phyloP scores from a whole-genome alignment of 2,113 vertebrate species.

The Ondatra zibethicus region DNA sequence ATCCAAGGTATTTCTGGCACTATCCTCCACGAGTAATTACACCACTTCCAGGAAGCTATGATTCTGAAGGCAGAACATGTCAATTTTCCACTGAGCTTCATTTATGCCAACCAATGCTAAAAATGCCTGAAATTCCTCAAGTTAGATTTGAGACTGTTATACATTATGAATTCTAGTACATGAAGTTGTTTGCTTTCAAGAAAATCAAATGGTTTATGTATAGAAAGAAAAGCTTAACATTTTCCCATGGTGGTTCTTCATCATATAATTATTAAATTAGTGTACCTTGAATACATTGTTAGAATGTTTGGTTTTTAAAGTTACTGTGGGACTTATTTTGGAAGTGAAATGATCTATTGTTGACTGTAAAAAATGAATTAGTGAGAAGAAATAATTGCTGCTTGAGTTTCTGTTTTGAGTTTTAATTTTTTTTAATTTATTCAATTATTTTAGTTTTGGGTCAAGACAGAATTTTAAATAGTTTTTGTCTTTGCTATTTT shows the following conservation, averaged over 20 bases:
- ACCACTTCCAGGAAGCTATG: neutral
- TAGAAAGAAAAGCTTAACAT: neutral
- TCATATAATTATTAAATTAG: neutral
- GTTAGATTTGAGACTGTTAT: neutral
- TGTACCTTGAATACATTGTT: neutral
- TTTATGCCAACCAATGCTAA: neutral
- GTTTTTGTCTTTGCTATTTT: neutral
- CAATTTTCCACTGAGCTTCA: neutral
- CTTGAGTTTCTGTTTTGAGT: neutral
- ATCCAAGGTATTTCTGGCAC: neutral
- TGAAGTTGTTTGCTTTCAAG: too few relatives aligned
- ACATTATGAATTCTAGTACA: neutral
- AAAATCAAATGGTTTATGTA: neutral
- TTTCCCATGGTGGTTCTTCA: neutral
- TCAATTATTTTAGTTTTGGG: too few relatives aligned
- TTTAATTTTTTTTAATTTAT: too few relatives aligned
- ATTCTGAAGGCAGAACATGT: neutral
- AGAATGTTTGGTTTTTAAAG: neutral
- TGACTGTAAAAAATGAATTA: neutral
- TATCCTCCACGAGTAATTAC: accelerated
- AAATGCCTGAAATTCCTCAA: neutral
- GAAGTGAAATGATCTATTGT: neutral
- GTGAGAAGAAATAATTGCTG: neutral
- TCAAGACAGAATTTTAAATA: neutral
- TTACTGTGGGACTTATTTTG: neutral